These are phyloP conservation scores for Gibbula magus DNA, from an alignment of 2,888 invertebrate genomes.

Conservation along the genomic window DNA sequence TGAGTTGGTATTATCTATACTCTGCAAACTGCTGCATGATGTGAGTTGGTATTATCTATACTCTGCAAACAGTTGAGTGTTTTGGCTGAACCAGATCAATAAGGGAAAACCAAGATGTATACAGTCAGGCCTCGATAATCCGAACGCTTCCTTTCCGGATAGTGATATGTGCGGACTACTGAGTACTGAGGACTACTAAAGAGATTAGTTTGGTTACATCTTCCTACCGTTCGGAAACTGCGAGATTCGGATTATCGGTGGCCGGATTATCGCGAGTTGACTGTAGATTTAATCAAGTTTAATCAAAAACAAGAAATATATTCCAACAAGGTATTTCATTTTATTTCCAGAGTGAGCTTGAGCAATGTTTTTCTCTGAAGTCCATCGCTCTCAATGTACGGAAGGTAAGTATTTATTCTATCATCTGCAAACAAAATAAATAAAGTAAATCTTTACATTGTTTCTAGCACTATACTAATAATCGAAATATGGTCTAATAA, in stretches of 20 bases:
- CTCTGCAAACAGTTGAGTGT: background rate
- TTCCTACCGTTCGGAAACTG: too few species aligned
- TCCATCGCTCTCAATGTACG: slow-evolving; percentile 69
- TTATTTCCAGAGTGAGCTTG: slow-evolving; percentile 43
- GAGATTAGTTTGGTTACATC: too few species aligned
- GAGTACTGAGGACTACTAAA: too few species aligned
- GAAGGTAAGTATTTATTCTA: slow-evolving; percentile 40
- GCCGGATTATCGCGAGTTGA: too few species aligned
- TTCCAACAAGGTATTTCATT: background rate
- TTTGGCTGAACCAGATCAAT: background rate
- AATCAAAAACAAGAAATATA: background rate
- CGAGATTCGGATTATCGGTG: too few species aligned
- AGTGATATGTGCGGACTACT: too few species aligned
- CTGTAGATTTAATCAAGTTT: background rate
- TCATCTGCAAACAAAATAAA: too few species aligned
- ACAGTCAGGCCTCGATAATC: too few species aligned
- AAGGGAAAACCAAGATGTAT: background rate
- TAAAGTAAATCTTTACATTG: too few species aligned
- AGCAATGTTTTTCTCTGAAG: slow-evolving; percentile 50
- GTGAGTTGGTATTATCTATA: background rate
- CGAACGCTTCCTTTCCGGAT: too few species aligned
- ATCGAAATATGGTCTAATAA: too few species aligned
- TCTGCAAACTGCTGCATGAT: background rate
- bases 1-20: background rate
- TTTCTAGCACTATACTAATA: too few species aligned